phyloP scores from a whole-genome alignment of 2,113 vertebrate genomes.

The Sinocyclocheilus anophthalmus region DNA sequence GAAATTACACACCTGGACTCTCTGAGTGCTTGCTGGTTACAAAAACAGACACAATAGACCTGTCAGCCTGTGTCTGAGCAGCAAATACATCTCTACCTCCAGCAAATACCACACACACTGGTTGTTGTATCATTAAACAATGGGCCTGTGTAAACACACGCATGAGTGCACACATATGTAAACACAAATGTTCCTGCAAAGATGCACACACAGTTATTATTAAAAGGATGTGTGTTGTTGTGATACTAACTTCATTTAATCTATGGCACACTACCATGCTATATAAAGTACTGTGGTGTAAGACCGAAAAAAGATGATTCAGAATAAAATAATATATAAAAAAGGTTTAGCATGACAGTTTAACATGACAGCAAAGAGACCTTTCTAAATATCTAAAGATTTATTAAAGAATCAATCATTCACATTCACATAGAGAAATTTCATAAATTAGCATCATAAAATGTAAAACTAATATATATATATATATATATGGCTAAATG shows the following conservation, averaged over 20 bases:
- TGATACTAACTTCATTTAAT: slow-evolving; percentile 3
- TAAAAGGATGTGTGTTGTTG: too few relatives aligned
- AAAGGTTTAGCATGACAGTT: neutral
- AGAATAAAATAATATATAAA: too few relatives aligned
- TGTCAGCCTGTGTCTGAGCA: neutral
- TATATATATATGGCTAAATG: too few relatives aligned
- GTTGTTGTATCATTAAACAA: too few relatives aligned
- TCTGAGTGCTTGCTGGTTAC: too few relatives aligned
- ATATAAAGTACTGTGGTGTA: neutral
- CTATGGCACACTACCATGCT: neutral
- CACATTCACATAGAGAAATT: neutral
- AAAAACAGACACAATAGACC: neutral
- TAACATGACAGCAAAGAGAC: neutral
- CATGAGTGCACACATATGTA: too few relatives aligned
- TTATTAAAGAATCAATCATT: slow-evolving; percentile 4
- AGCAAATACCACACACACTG: neutral
- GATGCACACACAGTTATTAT: too few relatives aligned
- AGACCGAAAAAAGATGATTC: too few relatives aligned
- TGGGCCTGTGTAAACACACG: too few relatives aligned
- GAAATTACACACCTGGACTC: neutral
- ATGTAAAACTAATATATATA: neutral
- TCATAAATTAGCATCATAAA: slow-evolving; percentile 23
- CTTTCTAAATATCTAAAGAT: neutral
- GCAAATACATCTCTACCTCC: neutral
- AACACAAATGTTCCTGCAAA: too few relatives aligned